Evolutionary conservation across 2,888 invertebrate species (phyloP), one percentile per base, ranked within the genome.

Genomic region (Euzophera pinguis): DNA sequence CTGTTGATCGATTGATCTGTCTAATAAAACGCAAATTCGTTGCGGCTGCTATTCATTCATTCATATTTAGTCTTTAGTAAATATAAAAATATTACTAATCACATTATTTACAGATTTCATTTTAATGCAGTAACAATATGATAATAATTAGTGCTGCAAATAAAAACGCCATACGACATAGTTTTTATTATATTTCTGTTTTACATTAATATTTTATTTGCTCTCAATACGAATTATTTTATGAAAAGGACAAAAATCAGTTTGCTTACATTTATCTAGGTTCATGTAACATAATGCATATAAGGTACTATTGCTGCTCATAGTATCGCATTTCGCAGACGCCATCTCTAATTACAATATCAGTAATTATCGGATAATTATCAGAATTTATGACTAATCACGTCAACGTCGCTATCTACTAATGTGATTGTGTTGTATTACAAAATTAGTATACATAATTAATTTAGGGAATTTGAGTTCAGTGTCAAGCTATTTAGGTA

Each of bases 1-100:
- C 10, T 8, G 6, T 45, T 45, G 45, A 41, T 50, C n/a, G 43
- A 35, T 50, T 54, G 56, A 53, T 32, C 13, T 34, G 47, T 56
- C 38, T 42, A n/a, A 47, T 42, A 54, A 53, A 50, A 52, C 52
- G 17, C 1, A 8, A 14, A 55, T 59, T 55, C 52, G 56, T 50
- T 39, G 14, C 48, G 52, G 50, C 53, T 53, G 54, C 48, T 56
- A 55, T 56, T 47, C 14, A 54, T 59, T 47, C 45, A 47, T 47
- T 22, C 8, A 13, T 38, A 38, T 38, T 38, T 14, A 9, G 41
- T 17, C 41, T 1, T 16, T 47, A 47, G 45, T 51, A 38, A 9
- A n/a, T n/a, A n/a, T n/a, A n/a, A n/a, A n/a, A n/a, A n/a, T n/a
- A n/a, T n/a, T n/a, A n/a, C n/a, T n/a, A n/a, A n/a, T n/a, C n/a